A percentile compares a stretch with the other conserved stretches of the same genome.
These are phyloP conservation scores for Symphodus melops DNA, from an alignment of 2,113 vertebrate genomes.

Conservation along the genomic window DNA sequence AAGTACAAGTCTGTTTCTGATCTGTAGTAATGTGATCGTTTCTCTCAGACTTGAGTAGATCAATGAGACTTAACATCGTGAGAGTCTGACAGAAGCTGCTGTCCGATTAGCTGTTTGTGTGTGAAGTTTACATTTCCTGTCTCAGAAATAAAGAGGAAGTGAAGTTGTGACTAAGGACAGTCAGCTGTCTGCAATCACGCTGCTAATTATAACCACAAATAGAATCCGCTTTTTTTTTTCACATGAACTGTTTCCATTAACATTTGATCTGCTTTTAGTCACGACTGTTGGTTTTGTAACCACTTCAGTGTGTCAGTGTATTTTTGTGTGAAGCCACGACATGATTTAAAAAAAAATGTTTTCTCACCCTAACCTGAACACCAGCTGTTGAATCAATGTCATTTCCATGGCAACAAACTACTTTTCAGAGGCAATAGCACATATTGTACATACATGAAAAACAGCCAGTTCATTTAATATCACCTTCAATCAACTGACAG, in stretches of 20 bases:
- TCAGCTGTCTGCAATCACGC: not conserved
- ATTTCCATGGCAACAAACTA: not conserved
- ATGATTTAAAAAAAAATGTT: not conserved
- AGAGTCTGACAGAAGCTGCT: not conserved
- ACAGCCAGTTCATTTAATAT: not conserved
- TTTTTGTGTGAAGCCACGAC: not conserved
- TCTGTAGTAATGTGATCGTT: too few relatives aligned
- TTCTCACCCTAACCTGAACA: too few relatives aligned
- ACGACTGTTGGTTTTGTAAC: too few relatives aligned
- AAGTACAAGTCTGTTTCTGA: too few relatives aligned
- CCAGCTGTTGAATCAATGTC: too few relatives aligned
- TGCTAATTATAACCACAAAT: not conserved
- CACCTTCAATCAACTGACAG: not conserved
- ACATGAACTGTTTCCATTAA: not conserved
- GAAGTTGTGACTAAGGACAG: conserved; percentile 13
- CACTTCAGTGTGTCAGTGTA: too few relatives aligned
- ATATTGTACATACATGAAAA: not conserved
- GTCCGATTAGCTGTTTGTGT: not conserved
- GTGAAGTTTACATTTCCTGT: not conserved
- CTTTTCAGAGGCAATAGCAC: too few relatives aligned
- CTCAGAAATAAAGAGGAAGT: conserved; percentile 16
- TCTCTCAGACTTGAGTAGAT: not conserved
- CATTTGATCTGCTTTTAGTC: too few relatives aligned
- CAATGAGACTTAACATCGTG: too few relatives aligned
- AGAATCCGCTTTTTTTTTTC: not conserved